Evolutionary conservation across 2,888 invertebrate species (phyloP).

Genomic region (Eilema caniola): DNA sequence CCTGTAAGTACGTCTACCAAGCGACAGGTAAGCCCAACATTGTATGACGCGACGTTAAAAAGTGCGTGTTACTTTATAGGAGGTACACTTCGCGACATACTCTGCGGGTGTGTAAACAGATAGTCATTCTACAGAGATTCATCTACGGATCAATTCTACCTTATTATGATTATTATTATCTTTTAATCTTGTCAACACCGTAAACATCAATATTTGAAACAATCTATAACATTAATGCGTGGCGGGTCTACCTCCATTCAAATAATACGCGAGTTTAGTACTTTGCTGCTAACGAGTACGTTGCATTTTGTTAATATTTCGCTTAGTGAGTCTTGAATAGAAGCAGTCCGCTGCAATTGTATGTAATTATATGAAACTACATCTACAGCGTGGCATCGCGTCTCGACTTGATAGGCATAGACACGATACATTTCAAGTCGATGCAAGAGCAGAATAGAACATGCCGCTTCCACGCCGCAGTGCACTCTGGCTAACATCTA

Average conservation of each 20-base stretch:
- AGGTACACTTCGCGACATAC: conserved; percentile 24
- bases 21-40: conserved; percentile 46
- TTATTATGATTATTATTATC: conserved; percentile 55
- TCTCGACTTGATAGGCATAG: conserved; percentile 9
- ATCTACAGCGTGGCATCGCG: conserved; percentile 25
- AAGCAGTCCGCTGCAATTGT: conserved; percentile 29
- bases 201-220: conserved; percentile 36
- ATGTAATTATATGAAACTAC: conserved; percentile 20
- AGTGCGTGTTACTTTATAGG: conserved; percentile 25
- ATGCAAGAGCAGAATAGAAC: conserved; percentile 19
- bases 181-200: conserved; percentile 46
- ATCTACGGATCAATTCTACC: conserved; percentile 60
- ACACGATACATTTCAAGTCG: conserved; percentile 25
- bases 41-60: conserved; percentile 25
- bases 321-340: conserved; percentile 21
- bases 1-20: conserved; percentile 58
- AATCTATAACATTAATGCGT: conserved; percentile 26
- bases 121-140: conserved; percentile 55
- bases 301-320: conserved; percentile 3
- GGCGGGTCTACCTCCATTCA: conserved; percentile 25
- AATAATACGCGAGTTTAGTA: conserved; percentile 22
- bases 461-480: conserved; percentile 26
- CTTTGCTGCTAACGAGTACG: conserved; percentile 11
- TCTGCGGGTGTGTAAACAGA: conserved; percentile 20
- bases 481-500: conserved; percentile 31